Evolutionary conservation across 1,140 invertebrate species (phyloP).

Genomic region (Leptinotarsa texana): DNA sequence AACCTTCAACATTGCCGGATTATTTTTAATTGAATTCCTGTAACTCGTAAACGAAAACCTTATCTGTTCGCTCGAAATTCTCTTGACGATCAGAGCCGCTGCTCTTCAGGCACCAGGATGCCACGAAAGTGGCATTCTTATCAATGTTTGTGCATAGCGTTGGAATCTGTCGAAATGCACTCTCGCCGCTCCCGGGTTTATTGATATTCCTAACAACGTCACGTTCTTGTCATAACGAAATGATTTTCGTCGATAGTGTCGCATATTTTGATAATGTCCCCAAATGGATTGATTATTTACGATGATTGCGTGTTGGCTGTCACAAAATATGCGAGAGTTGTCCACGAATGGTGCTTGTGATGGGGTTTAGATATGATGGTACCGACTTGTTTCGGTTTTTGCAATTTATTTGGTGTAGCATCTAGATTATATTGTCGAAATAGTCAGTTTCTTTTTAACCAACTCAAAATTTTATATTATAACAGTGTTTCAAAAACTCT

Average conservation of each 20-base stretch:
- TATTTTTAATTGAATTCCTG: too few species aligned
- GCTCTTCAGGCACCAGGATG: neutral
- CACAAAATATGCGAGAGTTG: neutral
- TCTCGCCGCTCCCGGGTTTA: neutral
- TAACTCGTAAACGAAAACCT: too few species aligned
- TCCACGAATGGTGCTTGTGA: neutral
- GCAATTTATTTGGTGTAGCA: too few species aligned
- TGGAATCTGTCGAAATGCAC: constrained; percentile 2
- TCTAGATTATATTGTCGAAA: too few species aligned
- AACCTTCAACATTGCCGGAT: too few species aligned
- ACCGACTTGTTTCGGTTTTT: neutral
- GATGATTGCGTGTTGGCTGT: neutral
- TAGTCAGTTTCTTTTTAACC: too few species aligned
- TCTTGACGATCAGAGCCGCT: neutral
- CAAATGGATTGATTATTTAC: constrained; percentile 1
- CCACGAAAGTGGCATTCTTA: neutral
- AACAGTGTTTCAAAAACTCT: too few species aligned
- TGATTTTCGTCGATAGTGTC: neutral
- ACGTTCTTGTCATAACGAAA: neutral
- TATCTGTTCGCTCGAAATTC: neutral
- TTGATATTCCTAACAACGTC: neutral
- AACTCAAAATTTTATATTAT: too few species aligned
- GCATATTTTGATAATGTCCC: constrained; percentile 2
- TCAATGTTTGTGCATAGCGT: neutral
- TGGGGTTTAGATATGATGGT: neutral